phyloP scores from a whole-genome alignment of 2,113 vertebrate species.

The Scortum barcoo region DNA sequence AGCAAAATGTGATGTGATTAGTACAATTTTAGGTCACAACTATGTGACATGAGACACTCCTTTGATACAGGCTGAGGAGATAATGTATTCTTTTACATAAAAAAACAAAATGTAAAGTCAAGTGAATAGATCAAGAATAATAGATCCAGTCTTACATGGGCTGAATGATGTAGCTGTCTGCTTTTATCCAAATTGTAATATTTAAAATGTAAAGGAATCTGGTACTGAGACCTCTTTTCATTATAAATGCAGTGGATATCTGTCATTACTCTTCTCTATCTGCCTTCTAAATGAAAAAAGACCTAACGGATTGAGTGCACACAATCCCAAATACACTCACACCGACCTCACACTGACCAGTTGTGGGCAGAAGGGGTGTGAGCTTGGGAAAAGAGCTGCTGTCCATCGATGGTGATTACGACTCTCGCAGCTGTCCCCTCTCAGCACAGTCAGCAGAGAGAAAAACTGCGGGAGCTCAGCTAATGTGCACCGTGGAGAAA shows the following conservation, averaged over 20 bases:
- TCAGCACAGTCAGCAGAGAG: constrained; percentile 50
- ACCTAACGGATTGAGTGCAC: background rate
- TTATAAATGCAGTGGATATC: background rate
- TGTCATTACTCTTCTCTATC: background rate
- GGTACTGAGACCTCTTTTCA: constrained; percentile 1
- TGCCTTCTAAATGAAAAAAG: background rate
- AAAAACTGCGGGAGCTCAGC: constrained; percentile 36
- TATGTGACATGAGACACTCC: background rate
- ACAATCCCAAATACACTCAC: background rate
- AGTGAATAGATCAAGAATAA: constrained; percentile 20
- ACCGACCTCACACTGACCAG: constrained; percentile 30
- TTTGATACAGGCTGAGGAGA: background rate
- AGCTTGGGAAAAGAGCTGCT: constrained; percentile 21
- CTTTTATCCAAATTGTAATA: constrained; percentile 22
- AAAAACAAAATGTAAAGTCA: constrained; percentile 19
- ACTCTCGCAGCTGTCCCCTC: constrained; percentile 71
- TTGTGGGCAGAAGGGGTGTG: constrained; percentile 4
- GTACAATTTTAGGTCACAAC: background rate
- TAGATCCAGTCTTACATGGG: background rate
- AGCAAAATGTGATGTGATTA: constrained; percentile 22
- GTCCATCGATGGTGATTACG: constrained; percentile 43
- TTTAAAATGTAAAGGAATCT: background rate
- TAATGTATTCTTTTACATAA: background rate
- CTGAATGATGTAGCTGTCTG: background rate
- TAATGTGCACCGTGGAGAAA: constrained; percentile 22